Conservation (phyloP, 1,140 invertebrate species). For the Trichonephila inaurata region DNA sequence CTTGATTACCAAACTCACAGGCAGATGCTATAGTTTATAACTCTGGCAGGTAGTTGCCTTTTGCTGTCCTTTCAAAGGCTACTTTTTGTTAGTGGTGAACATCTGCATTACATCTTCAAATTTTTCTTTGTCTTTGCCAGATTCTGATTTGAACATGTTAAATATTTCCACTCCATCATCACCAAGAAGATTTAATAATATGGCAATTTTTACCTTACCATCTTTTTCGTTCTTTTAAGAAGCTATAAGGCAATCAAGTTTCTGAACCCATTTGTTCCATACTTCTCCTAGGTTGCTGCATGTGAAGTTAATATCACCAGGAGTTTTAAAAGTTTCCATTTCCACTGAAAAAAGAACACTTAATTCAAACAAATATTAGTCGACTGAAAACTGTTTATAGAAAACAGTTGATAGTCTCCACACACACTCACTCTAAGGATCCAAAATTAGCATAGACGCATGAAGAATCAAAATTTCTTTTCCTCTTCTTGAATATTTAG, state of each 20-base stretch:
- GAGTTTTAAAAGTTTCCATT: conserved; percentile 11
- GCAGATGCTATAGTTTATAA: neutral
- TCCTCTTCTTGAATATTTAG: too few relatives aligned
- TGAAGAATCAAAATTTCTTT: too few relatives aligned
- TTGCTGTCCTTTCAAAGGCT: neutral
- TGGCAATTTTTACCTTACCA: conserved; percentile 4
- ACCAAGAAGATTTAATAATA: too few relatives aligned
- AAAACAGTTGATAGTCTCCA: too few relatives aligned
- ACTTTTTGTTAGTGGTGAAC: neutral
- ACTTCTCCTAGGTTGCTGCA: too few relatives aligned
- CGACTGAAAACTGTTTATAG: too few relatives aligned
- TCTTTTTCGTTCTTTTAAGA: conserved; percentile 31
- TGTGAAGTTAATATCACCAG: conserved; percentile 2
- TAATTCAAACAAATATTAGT: too few relatives aligned
- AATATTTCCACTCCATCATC: neutral
- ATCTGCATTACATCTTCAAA: neutral
- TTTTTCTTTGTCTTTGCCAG: conserved; percentile 1
- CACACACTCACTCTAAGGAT: too few relatives aligned
- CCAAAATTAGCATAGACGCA: too few relatives aligned
- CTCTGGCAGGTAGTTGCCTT: neutral
- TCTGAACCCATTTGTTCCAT: too few relatives aligned
- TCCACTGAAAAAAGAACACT: too few relatives aligned
- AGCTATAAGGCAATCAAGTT: neutral
- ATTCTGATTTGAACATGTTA: conserved; percentile 36
- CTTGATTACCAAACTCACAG: conserved; percentile 42